Conservation (phyloP, 2,797 vertebrate genomes). For the Avahi laniger region DNA sequence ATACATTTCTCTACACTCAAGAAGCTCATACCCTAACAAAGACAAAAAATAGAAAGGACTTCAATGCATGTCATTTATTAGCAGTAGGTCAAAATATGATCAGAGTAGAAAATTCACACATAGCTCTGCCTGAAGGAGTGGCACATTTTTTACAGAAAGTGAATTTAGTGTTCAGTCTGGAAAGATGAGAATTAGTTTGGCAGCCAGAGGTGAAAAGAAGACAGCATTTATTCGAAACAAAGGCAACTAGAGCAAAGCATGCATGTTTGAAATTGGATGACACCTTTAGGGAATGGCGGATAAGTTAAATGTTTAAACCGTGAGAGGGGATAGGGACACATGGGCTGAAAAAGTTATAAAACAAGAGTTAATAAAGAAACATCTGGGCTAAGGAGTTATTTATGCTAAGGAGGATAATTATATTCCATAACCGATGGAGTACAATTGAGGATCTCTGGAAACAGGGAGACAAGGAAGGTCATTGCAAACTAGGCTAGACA, state of each 20-base stretch:
- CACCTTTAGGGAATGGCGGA: not conserved
- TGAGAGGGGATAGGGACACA: not conserved
- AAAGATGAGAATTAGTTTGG: not conserved
- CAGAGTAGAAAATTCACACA: not conserved
- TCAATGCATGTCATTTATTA: not conserved
- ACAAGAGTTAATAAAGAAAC: not conserved
- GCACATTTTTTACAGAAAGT: not conserved
- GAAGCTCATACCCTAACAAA: not conserved
- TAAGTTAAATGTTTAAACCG: not conserved
- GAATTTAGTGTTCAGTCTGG: not conserved
- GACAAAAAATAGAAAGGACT: not conserved
- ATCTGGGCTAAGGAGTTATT: not conserved
- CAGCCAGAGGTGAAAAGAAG: not conserved
- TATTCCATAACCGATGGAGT: not conserved
- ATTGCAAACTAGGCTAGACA: not conserved
- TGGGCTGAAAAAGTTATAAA: not conserved
- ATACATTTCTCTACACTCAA: not conserved
- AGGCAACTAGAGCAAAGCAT: not conserved
- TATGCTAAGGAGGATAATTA: not conserved
- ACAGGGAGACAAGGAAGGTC: not conserved
- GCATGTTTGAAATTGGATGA: not conserved
- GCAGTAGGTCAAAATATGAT: not conserved
- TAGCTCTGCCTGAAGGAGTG: not conserved
- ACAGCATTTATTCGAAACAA: not conserved
- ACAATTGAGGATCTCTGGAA: not conserved